Conservation (phyloP, 2,797 vertebrate species). For the Microhierax caerulescens region DNA sequence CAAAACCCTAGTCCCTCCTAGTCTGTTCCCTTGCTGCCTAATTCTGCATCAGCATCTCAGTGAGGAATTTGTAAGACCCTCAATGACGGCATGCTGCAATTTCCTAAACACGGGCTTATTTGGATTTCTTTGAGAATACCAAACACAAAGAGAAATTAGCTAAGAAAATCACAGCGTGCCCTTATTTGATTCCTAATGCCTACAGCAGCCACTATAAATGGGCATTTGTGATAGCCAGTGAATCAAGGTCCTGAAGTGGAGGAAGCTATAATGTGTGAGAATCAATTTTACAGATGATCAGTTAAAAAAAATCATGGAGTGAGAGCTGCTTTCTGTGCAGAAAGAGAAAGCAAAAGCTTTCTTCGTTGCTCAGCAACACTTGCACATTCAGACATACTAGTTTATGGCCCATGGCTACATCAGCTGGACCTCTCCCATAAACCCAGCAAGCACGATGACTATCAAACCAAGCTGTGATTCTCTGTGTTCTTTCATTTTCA, state of each 20-base stretch:
- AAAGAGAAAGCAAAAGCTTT: background rate
- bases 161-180: background rate
- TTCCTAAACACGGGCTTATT: background rate
- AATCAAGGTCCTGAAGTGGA: background rate
- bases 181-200: background rate
- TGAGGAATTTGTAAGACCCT: background rate
- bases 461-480: background rate
- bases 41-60: background rate
- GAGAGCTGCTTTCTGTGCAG: background rate
- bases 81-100: background rate
- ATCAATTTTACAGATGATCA: background rate
- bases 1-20: background rate
- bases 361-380: background rate
- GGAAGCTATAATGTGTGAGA: background rate
- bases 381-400: background rate
- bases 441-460: background rate
- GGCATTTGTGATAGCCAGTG: background rate
- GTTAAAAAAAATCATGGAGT: background rate
- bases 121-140: background rate
- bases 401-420: background rate
- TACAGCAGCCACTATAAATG: background rate
- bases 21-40: background rate
- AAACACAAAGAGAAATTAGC: background rate
- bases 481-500: rapidly evolving
- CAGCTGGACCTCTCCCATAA: background rate